Percentiles rank a stretch among this genome's conserved stretches.
Conservation (phyloP, 2,888 invertebrate genomes). For the Pheosia gnoma region DNA sequence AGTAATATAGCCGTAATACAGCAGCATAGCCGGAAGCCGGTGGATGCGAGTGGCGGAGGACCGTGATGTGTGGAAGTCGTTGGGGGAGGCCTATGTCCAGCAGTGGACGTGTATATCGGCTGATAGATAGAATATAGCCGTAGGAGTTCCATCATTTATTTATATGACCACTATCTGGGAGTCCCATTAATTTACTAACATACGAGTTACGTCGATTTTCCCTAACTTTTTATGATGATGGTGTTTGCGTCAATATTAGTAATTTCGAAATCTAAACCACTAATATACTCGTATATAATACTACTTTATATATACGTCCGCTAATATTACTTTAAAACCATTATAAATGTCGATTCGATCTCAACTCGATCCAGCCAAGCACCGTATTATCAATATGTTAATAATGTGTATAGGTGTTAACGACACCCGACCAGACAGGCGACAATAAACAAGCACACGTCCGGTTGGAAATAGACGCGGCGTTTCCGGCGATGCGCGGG, state of each 20-base stretch:
- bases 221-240: neutral
- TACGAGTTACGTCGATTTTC: neutral
- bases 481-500: conserved; percentile 63
- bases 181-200: neutral
- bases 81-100: too few relatives aligned
- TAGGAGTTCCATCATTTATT: too few relatives aligned
- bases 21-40: too few relatives aligned
- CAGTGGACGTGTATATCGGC: too few relatives aligned
- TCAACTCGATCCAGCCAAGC: conserved; percentile 17
- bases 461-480: conserved; percentile 80
- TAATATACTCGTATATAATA: too few relatives aligned
- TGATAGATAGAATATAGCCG: too few relatives aligned
- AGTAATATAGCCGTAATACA: too few relatives aligned
- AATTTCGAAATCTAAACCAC: too few relatives aligned
- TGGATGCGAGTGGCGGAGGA: too few relatives aligned
- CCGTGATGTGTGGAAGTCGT: too few relatives aligned
- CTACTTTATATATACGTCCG: too few relatives aligned
- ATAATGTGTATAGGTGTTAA: conserved; percentile 70
- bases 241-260: neutral
- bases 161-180: neutral
- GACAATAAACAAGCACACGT: conserved; percentile 76
- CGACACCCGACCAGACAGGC: conserved; percentile 69
- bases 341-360: neutral
- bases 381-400: conserved; percentile 60
- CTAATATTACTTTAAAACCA: neutral